Evolutionary conservation across 2,797 vertebrate species (phyloP).

Genomic region (Galagoides demidoff): DNA sequence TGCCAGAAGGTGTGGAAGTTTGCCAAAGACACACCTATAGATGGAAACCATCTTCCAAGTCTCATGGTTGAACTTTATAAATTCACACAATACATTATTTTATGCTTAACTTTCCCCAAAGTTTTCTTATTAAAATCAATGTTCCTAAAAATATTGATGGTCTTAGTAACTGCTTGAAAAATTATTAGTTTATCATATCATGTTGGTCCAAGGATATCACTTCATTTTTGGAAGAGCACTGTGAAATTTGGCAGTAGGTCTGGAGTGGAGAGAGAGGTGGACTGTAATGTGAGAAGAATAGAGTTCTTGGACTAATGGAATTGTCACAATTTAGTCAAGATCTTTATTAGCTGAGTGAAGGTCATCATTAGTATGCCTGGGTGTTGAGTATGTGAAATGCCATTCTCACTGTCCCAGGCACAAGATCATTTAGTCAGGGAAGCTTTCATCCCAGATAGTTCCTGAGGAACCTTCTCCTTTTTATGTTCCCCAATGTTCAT

Average conservation of each 20-base stretch:
- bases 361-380: accelerated
- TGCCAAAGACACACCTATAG: not conserved
- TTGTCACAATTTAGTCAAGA: not conserved
- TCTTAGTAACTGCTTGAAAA: constrained; percentile 17
- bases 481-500: not conserved
- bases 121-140: not conserved
- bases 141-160: not conserved
- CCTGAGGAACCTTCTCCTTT: not conserved
- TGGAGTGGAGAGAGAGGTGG: not conserved
- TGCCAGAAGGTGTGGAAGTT: not conserved
- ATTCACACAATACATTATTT: not conserved
- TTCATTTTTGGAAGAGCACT: not conserved
- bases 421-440: not conserved
- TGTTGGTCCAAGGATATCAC: not conserved
- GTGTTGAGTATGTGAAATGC: not conserved
- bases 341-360: not conserved
- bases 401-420: not conserved
- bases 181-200: not conserved
- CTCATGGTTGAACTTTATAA: not conserved
- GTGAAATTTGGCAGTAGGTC: not conserved
- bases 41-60: not conserved
- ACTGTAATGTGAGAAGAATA: not conserved
- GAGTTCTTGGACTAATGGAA: not conserved
- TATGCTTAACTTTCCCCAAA: not conserved
- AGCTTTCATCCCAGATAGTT: not conserved